Percentiles rank a stretch among this genome's conserved stretches.
Evolutionary conservation across 1,140 invertebrate species (phyloP).

Genomic region (Platorchestia sp.): DNA sequence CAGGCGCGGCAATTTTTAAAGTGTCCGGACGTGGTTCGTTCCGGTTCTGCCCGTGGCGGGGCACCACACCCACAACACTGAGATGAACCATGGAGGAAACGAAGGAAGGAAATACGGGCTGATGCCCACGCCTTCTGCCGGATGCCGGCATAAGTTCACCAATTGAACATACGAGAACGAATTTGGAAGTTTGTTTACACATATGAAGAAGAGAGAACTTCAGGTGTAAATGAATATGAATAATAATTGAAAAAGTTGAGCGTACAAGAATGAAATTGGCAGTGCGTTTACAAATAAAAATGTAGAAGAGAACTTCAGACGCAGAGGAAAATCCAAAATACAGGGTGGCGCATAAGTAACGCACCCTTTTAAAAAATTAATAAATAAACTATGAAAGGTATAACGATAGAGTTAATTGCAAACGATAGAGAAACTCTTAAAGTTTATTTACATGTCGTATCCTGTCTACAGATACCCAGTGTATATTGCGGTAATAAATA

Average conservation of each 20-base stretch:
- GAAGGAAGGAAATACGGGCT: neutral
- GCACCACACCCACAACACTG: neutral
- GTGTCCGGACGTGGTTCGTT: neutral
- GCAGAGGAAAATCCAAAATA: too few relatives aligned
- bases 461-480: too few relatives aligned
- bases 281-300: too few relatives aligned
- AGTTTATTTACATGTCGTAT: too few relatives aligned
- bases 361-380: too few relatives aligned
- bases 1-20: neutral
- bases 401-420: too few relatives aligned
- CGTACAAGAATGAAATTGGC: neutral
- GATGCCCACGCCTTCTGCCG: neutral
- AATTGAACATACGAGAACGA: neutral
- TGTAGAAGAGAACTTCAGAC: too few relatives aligned
- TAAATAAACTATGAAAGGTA: too few relatives aligned
- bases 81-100: neutral
- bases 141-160: neutral
- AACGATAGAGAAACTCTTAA: too few relatives aligned
- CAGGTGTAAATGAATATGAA: neutral
- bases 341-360: too few relatives aligned
- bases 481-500: too few relatives aligned
- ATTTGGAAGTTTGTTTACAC: neutral
- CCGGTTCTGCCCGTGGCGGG: neutral
- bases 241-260: neutral
- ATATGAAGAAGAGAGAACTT: neutral